Conservation (phyloP, 2,888 invertebrate genomes). For the Drosophila heteroneura region DNA sequence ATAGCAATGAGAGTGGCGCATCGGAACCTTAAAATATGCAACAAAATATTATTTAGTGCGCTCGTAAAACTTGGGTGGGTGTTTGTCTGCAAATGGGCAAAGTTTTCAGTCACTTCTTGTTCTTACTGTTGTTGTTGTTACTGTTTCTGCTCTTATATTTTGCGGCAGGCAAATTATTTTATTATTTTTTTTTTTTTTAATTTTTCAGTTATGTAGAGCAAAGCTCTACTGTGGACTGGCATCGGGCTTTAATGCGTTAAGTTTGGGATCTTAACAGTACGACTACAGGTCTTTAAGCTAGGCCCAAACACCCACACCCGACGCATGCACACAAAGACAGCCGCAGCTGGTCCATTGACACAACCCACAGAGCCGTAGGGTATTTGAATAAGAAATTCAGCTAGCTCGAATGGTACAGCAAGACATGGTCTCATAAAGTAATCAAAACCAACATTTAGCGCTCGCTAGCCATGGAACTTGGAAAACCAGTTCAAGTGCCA, state of each 20-base stretch:
- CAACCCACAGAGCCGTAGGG: constrained; percentile 43
- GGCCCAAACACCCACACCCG: constrained; percentile 20
- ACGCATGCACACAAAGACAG: constrained; percentile 1
- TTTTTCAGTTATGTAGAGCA: constrained; percentile 20
- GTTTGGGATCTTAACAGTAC: constrained; percentile 27
- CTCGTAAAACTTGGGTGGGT: constrained; percentile 62
- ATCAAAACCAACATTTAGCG: constrained; percentile 59
- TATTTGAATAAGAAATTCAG: constrained; percentile 64
- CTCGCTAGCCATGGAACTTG: constrained; percentile 28
- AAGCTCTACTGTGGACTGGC: constrained; percentile 10
- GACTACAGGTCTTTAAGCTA: constrained; percentile 58
- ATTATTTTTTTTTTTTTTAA: constrained; percentile 17
- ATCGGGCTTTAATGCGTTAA: constrained; percentile 48
- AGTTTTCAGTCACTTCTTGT: constrained; percentile 49
- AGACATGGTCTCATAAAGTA: constrained; percentile 64
- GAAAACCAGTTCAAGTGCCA: constrained; percentile 62
- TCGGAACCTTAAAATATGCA: constrained; percentile 64
- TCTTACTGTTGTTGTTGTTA: constrained; percentile 19
- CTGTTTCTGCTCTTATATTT: constrained; percentile 3
- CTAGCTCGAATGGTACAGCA: constrained; percentile 38
- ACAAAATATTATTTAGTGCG: constrained; percentile 71
- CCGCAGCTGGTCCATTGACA: constrained; percentile 35
- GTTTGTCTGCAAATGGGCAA: constrained; percentile 60
- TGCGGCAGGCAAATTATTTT: constrained; percentile 61
- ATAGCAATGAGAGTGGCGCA: constrained; percentile 31